These are phyloP conservation scores for Saxicola maurus DNA, from an alignment of 2,797 vertebrate genomes.

Conservation along the genomic window DNA sequence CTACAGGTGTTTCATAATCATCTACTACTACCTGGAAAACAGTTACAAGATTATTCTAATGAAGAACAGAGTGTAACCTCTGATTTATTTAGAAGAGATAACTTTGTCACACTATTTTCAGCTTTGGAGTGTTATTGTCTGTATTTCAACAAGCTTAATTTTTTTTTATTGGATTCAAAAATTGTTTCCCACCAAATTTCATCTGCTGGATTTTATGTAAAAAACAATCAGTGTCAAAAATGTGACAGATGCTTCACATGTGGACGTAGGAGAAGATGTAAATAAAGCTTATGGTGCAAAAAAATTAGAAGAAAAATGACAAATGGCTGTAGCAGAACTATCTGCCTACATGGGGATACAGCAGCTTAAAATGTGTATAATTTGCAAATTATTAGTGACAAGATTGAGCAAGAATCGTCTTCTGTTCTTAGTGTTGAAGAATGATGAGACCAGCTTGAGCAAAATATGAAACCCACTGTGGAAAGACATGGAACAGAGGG, in stretches of 20 bases:
- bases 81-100: background rate
- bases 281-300: background rate
- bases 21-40: background rate
- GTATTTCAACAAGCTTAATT: background rate
- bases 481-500: too few species aligned
- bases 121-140: background rate
- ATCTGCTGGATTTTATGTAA: background rate
- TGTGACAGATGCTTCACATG: background rate
- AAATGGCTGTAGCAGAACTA: background rate
- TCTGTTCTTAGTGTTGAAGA: background rate
- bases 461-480: background rate
- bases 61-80: background rate
- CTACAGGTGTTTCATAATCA: background rate
- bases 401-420: background rate
- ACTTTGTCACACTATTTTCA: background rate
- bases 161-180: background rate
- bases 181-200: fast-evolving
- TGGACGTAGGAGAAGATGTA: background rate
- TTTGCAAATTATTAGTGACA: background rate
- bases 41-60: background rate
- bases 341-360: fast-evolving
- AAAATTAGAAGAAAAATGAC: background rate
- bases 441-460: background rate
- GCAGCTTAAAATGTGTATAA: background rate
- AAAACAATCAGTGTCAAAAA: background rate